phyloP scores from a whole-genome alignment of 2,113 vertebrate genomes.

The Xenopus laevis region DNA sequence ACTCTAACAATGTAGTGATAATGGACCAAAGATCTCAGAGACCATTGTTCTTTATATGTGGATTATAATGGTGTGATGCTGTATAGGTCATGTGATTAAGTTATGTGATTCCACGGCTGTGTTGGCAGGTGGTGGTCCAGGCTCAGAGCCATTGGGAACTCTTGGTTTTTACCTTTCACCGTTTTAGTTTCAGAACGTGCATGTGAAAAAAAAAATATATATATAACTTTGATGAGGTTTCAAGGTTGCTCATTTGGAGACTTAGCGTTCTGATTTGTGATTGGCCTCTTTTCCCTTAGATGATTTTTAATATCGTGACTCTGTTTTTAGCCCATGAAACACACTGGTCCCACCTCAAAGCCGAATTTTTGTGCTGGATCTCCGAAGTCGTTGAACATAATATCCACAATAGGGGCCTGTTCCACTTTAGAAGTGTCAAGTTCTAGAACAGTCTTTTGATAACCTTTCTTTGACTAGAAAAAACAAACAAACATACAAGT shows the following conservation, averaged over 20 bases:
- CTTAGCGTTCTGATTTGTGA: constrained; percentile 55
- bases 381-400: constrained; percentile 99
- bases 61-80: neutral
- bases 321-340: constrained; percentile 92
- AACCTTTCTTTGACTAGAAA: constrained; percentile 83
- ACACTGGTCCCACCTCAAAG: constrained; percentile 97
- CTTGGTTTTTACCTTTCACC: constrained; percentile 54
- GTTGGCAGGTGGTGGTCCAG: constrained; percentile 23
- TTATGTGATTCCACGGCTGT: constrained; percentile 65
- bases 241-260: constrained; percentile 84
- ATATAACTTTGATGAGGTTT: constrained; percentile 82
- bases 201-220: constrained; percentile 69
- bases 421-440: constrained; percentile 94
- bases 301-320: constrained; percentile 48
- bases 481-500: neutral
- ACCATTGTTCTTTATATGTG: neutral
- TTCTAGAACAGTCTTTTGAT: constrained; percentile 93
- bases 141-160: constrained; percentile 43
- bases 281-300: constrained; percentile 21
- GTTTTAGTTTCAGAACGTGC: constrained; percentile 87
- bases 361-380: constrained; percentile 94
- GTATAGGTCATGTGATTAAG: constrained; percentile 49
- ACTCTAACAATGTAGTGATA: neutral
- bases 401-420: constrained; percentile 91
- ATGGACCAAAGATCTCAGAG: constrained; percentile 10